Evolutionary conservation across 53 echinoderm and acorn worm species (phyloP), one percentile per base, ranked within the genome.

Genomic region (Actinopyga echinites): DNA sequence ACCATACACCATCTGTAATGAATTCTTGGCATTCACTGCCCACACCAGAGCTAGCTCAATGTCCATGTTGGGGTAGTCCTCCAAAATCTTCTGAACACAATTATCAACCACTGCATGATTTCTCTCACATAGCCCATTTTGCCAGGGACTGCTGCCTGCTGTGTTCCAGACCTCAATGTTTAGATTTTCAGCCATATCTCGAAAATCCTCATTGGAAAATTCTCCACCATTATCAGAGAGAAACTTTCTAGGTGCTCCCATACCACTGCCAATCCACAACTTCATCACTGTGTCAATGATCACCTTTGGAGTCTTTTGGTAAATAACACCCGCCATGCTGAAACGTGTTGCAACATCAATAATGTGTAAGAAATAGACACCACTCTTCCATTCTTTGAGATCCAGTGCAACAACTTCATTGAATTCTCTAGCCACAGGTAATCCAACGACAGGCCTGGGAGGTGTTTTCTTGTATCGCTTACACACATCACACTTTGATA

Each of bases 151-250:
- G 24, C 37, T 34, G 32, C 73, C 73, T 8, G 73, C 73, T 34
- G 73, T 73, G 37, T 73, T 73, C 73, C 73, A 73, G 21, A 71
- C 35, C 73, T 73, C 73, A 22, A 73, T 43, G 37, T 73, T 73
- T 44, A 73, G 45, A 42, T 73, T 73, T 73, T 73, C 73, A 73
- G 73, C 73, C 45, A 73, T 73, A 36, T 73, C 73, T 73, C 73
- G 5, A 42, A 73, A 73, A 5, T 44, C 25, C 23, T 73, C 45
- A 73, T 73, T 73, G 73, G 73, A 37, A 44, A 73, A 73, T 73
- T 73, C 73, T 73, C 73, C 73, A 71, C 45, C 73, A 44, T 73
- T 73, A 40, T 36, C 71, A 71, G 21, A 71, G 31, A 42, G n/a
- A 40, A 40, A 20, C 33, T 33, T 58, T 58, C 34, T 69, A 17